A percentile compares a stretch with the other conserved stretches of the same genome.
Evolutionary conservation across 2,113 vertebrate genomes (phyloP).

Genomic region (Odontesthes bonariensis): DNA sequence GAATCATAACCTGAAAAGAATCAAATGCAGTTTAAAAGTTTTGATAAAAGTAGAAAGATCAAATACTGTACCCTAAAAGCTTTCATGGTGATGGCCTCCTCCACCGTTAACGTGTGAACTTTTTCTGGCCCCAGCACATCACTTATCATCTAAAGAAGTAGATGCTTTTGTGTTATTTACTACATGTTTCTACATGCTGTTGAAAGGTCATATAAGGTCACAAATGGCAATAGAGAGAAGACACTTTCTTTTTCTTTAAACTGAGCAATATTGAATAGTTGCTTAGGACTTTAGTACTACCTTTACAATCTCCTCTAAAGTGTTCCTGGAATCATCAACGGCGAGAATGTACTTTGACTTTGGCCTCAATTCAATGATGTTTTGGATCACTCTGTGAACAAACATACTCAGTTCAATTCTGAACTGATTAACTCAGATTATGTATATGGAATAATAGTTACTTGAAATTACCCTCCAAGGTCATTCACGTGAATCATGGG

Average conservation of each 20-base stretch:
- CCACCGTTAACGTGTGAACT: slow-evolving; percentile 79
- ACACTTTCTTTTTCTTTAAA: too few species aligned
- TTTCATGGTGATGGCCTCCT: slow-evolving; percentile 83
- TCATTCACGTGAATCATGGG: slow-evolving; percentile 93
- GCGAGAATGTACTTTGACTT: slow-evolving; percentile 88
- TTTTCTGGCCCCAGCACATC: slow-evolving; percentile 86
- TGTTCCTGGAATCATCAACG: slow-evolving; percentile 87
- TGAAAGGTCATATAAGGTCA: not conserved
- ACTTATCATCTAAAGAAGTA: slow-evolving; percentile 86
- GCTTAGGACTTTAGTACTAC: slow-evolving; percentile 61
- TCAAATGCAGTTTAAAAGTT: not conserved
- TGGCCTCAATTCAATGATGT: slow-evolving; percentile 86
- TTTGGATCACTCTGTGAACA: slow-evolving; percentile 88
- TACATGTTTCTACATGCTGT: not conserved
- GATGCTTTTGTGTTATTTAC: not conserved
- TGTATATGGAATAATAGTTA: not conserved
- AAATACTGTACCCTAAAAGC: slow-evolving; percentile 84
- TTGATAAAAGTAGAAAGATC: not conserved
- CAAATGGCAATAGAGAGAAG: too few species aligned
- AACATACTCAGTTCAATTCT: slow-evolving; percentile 26
- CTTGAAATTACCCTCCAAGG: slow-evolving; percentile 85
- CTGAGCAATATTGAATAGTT: too few species aligned
- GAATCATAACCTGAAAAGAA: not conserved
- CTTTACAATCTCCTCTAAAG: slow-evolving; percentile 87
- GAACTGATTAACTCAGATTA: not conserved